Evolutionary conservation across 2,113 vertebrate species (phyloP).

Genomic region (Pampusana beccarii): DNA sequence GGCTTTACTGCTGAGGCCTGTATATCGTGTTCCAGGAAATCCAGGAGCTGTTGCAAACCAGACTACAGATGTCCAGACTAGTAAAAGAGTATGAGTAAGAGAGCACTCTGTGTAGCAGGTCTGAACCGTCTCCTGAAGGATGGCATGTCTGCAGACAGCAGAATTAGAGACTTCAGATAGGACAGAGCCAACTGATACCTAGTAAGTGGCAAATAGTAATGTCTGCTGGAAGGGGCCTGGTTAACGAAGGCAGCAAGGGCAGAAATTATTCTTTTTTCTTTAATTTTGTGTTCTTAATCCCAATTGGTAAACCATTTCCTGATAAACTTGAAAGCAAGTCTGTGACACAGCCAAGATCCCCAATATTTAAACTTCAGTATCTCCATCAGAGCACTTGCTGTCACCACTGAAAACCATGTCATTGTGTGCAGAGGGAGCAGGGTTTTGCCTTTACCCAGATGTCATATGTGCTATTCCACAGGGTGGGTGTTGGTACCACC

Average conservation of each 20-base stretch:
- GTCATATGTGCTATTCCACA: neutral
- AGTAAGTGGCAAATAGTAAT: neutral
- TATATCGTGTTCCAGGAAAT: accelerated
- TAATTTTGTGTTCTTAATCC: neutral
- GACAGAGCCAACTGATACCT: neutral
- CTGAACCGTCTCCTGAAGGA: neutral
- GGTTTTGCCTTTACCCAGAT: neutral
- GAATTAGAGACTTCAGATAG: neutral
- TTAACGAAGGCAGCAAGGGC: neutral
- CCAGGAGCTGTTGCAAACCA: neutral
- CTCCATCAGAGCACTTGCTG: neutral
- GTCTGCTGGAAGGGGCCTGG: neutral
- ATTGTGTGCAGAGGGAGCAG: neutral
- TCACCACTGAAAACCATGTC: neutral
- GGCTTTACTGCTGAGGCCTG: neutral
- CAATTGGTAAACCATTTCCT: neutral
- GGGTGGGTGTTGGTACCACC: neutral
- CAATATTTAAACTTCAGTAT: accelerated
- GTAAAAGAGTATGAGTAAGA: neutral
- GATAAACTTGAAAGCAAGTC: neutral
- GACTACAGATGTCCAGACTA: neutral
- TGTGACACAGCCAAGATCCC: neutral
- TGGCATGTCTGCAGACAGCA: neutral
- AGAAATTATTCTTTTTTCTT: neutral
- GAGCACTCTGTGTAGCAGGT: neutral